Evolutionary conservation across 2,888 invertebrate genomes (phyloP).

Genomic region (Xylota sylvarum): DNA sequence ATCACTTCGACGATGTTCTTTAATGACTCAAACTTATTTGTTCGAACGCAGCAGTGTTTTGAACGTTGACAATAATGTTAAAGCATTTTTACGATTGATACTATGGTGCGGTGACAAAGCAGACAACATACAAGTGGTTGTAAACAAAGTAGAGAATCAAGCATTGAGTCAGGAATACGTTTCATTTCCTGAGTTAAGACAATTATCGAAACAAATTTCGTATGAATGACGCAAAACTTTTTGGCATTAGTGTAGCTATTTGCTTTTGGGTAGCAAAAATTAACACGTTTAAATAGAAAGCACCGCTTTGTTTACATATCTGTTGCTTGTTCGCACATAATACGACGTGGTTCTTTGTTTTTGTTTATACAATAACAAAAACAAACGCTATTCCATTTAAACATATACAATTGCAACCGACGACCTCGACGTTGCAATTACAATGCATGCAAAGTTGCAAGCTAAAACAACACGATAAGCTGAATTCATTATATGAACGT

Average conservation of each 20-base stretch:
- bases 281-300: not conserved
- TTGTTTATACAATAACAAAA: conserved; percentile 1
- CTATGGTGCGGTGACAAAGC: no score
- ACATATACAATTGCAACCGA: not conserved
- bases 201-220: no score
- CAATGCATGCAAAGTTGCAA: not conserved
- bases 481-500: not conserved
- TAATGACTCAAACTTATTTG: no score
- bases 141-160: no score
- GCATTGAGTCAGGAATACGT: no score
- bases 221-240: not conserved
- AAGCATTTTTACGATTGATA: no score
- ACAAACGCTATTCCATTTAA: not conserved
- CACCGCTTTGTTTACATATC: not conserved
- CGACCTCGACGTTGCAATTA: not conserved
- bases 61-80: no score
- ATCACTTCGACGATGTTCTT: no score
- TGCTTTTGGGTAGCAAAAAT: not conserved
- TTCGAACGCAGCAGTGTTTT: no score
- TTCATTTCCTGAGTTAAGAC: no score
- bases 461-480: not conserved
- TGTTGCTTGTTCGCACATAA: not conserved
- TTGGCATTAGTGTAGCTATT: not conserved
- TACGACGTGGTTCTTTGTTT: not conserved
- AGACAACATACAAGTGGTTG: no score